Evolutionary conservation across 2,113 vertebrate species (phyloP), one percentile per base, ranked within the genome.

Genomic region (Pipa parva): DNA sequence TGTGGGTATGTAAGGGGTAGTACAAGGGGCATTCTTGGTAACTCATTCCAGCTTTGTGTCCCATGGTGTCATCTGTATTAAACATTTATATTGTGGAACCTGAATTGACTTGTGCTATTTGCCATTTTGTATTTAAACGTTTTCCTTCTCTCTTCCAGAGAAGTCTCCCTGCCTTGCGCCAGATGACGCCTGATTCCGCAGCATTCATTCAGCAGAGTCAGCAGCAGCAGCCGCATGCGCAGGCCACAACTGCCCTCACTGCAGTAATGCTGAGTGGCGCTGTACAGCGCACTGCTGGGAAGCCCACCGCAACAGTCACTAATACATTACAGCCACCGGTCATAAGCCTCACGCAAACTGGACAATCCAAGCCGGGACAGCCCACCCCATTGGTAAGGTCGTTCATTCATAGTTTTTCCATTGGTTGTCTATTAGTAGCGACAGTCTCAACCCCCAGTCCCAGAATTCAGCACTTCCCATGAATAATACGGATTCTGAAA

Each of bases 151-250:
- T 78, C n/a, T 27, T 36, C 25, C 79, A 98, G 97, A 92, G 92
- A 90, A 99, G 93, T 85, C 92, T 98, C 80, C 94, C 95, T 20
- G 92, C 95, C 79, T 88, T 97, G 85, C 89, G 94, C 84, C 95
- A 99, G 81, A 82, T 98, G 80, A 98, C 95, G 51, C 94, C 95
- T 6, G 95, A 97, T 83, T 95, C 95, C 0, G 89, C 91, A 22
- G 90, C 93, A 81, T 97, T 97, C 81, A 95, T 97, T 77, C 94
- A 95, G 83, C 95, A 96, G 88, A 98, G 95, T 84, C 93, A 95
- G 77, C 87, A 92, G 71, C 88, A 81, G 72, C 92, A 86, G 61
- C 82, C 91, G 0, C 81, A 84, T 21, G 74, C 85, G 1, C 91
- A 91, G 80, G 79, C 90, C 21, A 92, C 91, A 8, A 88, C 91